Conservation (phyloP, 2,888 invertebrate genomes). For the Mechanitis messenoides region DNA sequence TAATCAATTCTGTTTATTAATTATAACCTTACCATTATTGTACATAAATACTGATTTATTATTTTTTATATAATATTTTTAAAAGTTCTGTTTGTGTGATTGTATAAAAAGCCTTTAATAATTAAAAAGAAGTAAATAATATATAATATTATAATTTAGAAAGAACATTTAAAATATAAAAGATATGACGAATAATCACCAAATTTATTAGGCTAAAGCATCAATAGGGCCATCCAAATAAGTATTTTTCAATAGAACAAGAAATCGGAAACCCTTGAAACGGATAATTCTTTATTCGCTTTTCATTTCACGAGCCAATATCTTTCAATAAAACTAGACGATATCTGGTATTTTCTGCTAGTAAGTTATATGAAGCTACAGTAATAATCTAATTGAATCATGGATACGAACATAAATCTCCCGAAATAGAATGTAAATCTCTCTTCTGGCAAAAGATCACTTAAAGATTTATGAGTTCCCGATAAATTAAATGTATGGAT, state of each 20-base stretch:
- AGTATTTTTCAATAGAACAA: not conserved
- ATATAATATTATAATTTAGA: no score
- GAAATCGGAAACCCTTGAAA: slow-evolving; percentile 3
- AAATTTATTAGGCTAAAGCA: not conserved
- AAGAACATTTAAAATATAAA: not conserved
- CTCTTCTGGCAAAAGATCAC: slow-evolving; percentile 29
- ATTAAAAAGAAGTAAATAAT: no score
- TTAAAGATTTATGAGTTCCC: slow-evolving; percentile 29
- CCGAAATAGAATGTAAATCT: slow-evolving; percentile 39
- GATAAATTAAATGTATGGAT: slow-evolving; percentile 26
- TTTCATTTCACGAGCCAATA: slow-evolving; percentile 2
- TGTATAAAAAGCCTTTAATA: no score
- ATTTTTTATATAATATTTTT: no score
- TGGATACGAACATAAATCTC: slow-evolving; percentile 33
- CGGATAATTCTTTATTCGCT: slow-evolving; percentile 5
- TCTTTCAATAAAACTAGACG: slow-evolving; percentile 8
- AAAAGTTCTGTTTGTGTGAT: no score
- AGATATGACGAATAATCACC: not conserved
- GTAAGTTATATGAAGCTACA: slow-evolving; percentile 14
- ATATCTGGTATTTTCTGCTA: slow-evolving; percentile 7
- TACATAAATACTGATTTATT: no score
- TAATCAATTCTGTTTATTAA: not conserved
- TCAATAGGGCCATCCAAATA: not conserved
- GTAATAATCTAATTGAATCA: slow-evolving; percentile 29
- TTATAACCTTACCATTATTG: no score